These are phyloP conservation scores for Riparia riparia DNA, from an alignment of 2,113 vertebrate genomes.

Conservation along the genomic window DNA sequence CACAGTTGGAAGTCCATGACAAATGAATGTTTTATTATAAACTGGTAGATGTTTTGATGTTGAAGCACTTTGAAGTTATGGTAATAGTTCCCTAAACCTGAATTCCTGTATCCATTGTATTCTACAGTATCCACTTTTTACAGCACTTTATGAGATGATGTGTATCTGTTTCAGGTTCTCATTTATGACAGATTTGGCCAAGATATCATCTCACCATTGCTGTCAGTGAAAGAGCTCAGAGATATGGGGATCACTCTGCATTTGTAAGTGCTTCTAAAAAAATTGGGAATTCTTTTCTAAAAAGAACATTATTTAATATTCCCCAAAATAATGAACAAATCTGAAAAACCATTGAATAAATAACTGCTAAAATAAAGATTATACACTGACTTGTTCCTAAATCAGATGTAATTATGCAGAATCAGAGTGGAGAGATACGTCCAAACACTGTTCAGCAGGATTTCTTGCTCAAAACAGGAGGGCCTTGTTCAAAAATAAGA, in stretches of 20 bases:
- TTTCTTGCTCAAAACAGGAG: background rate
- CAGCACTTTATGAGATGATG: background rate
- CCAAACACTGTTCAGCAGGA: background rate
- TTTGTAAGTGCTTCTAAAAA: conserved; percentile 78
- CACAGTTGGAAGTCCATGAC: background rate
- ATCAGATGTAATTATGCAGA: background rate
- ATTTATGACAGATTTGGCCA: conserved; percentile 98
- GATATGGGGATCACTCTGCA: conserved; percentile 99
- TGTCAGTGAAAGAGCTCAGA: conserved; percentile 95
- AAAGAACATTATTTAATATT: background rate
- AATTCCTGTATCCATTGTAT: background rate
- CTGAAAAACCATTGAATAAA: background rate
- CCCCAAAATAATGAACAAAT: background rate
- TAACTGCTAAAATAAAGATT: background rate
- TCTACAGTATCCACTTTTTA: background rate
- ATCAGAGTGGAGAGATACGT: background rate
- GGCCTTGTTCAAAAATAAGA: background rate
- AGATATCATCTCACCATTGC: conserved; percentile 96
- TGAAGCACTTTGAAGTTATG: background rate
- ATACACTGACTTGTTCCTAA: background rate
- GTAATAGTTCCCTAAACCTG: background rate
- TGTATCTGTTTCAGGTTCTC: conserved; percentile 83
- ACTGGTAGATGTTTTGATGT: background rate
- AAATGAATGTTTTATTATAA: background rate
- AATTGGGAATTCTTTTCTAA: background rate